Evolutionary conservation across 2,797 vertebrate species (phyloP), one percentile per base, ranked within the genome.

Genomic region (Rhinatrema bivittatum): DNA sequence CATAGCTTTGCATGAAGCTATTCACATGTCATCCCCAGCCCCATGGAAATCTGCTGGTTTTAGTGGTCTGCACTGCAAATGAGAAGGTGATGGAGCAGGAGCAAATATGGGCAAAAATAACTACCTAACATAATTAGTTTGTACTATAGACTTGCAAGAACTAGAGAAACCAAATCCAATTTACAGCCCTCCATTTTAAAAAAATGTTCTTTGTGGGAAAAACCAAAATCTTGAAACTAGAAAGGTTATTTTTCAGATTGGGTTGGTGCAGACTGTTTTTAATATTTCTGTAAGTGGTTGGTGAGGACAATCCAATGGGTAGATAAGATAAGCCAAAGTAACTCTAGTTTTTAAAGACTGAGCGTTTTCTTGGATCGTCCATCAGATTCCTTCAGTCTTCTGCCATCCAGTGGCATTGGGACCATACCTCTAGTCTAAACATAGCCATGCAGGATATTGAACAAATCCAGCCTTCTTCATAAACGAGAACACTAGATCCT

Each of bases 341-440:
- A 33, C 46, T 25, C 40, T 62, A 44, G 51, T 62, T 60, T 60
- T 65, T 62, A 68, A 65, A 68, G 62, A 68, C 29, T 39, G 24
- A n/a, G n/a, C n/a, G 12, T 31, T 25, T 24, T 25, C 10, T 29
- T n/a, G n/a, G n/a, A n/a, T n/a, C n/a, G n/a, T n/a, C n/a, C n/a
- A n/a, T n/a, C 5, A 28, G 18, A n/a, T 20, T 14, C 27, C 6
- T 13, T 16, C 9, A 10, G 23, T 10, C 16, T 40, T 17, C 42
- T 42, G 19, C 24, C 3, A 33, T 21, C 15, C n/a, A n/a, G n/a
- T n/a, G n/a, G n/a, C n/a, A n/a, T n/a, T n/a, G n/a, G n/a, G n/a
- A n/a, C n/a, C n/a, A n/a, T n/a, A n/a, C n/a, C n/a, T n/a, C n/a
- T n/a, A n/a, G n/a, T n/a, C n/a, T n/a, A n/a, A n/a, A n/a, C n/a